phyloP scores from a whole-genome alignment of 2,797 vertebrate species.

The Paguma larvata region DNA sequence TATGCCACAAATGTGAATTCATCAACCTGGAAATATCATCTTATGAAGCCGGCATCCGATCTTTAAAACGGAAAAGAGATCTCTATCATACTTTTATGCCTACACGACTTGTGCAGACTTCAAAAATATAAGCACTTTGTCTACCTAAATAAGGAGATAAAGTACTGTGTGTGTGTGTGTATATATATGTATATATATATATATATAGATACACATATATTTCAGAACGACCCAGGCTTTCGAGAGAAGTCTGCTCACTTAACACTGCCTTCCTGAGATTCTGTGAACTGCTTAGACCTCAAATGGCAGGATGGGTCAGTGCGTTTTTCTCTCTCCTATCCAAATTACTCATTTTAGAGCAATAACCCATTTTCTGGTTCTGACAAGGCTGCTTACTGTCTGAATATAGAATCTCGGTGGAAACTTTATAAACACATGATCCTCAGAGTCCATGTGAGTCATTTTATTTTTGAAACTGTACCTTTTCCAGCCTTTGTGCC shows the following conservation, averaged over 20 bases:
- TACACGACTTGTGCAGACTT: background rate
- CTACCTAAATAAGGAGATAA: slow-evolving; percentile 39
- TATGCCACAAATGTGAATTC: background rate
- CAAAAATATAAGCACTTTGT: background rate
- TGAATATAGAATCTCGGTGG: slow-evolving; percentile 17
- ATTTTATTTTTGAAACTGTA: slow-evolving; percentile 18
- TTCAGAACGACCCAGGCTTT: slow-evolving; percentile 21
- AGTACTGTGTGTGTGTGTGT: background rate
- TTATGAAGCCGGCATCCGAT: slow-evolving; percentile 31
- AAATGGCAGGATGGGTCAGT: background rate
- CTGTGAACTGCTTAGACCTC: slow-evolving; percentile 19
- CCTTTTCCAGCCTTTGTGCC: slow-evolving; percentile 43
- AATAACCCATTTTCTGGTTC: slow-evolving; percentile 28
- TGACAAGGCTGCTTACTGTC: background rate
- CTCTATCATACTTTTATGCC: slow-evolving; percentile 19
- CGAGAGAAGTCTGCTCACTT: slow-evolving; percentile 29
- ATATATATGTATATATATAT: too few relatives aligned
- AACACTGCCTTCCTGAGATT: background rate
- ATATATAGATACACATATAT: background rate
- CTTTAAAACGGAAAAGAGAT: slow-evolving; percentile 55
- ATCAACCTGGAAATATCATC: slow-evolving; percentile 37
- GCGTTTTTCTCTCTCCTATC: slow-evolving; percentile 6
- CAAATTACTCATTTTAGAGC: slow-evolving; percentile 41
- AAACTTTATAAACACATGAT: slow-evolving; percentile 38
- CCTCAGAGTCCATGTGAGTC: background rate